phyloP scores from a whole-genome alignment of 2,797 vertebrate genomes.

The Cygnus olor region DNA sequence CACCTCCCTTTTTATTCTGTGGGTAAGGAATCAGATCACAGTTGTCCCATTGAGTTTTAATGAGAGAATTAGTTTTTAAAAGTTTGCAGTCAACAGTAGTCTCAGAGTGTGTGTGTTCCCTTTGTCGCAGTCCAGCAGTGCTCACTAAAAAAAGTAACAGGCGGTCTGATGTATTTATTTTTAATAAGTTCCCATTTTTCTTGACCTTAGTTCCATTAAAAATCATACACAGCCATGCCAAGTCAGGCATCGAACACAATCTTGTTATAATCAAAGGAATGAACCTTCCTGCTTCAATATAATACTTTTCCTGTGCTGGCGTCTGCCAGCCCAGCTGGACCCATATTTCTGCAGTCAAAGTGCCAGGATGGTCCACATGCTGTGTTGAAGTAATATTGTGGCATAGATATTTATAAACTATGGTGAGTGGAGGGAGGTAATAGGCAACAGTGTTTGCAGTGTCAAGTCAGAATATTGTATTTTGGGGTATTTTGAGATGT shows the following conservation, averaged over 20 bases:
- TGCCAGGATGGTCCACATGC: background rate
- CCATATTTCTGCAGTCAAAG: background rate
- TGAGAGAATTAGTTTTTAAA: background rate
- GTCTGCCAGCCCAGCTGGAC: background rate
- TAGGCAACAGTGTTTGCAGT: background rate
- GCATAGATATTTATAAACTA: background rate
- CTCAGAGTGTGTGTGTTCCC: fast-evolving
- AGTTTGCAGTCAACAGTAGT: background rate
- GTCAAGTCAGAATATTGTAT: background rate
- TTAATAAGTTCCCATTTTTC: background rate
- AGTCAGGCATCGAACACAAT: background rate
- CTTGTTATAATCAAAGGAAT: background rate
- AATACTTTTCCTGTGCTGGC: background rate
- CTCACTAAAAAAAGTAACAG: background rate
- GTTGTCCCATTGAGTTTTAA: background rate
- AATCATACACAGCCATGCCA: background rate
- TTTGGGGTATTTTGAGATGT: background rate
- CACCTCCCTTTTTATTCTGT: background rate
- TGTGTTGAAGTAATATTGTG: background rate
- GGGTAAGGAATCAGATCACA: background rate
- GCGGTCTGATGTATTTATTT: background rate
- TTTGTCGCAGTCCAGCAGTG: background rate
- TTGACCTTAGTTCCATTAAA: background rate
- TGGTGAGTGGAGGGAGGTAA: background rate
- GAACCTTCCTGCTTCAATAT: background rate